phyloP scores from a whole-genome alignment of 2,113 vertebrate genomes.

The Maccullochella peelii region DNA sequence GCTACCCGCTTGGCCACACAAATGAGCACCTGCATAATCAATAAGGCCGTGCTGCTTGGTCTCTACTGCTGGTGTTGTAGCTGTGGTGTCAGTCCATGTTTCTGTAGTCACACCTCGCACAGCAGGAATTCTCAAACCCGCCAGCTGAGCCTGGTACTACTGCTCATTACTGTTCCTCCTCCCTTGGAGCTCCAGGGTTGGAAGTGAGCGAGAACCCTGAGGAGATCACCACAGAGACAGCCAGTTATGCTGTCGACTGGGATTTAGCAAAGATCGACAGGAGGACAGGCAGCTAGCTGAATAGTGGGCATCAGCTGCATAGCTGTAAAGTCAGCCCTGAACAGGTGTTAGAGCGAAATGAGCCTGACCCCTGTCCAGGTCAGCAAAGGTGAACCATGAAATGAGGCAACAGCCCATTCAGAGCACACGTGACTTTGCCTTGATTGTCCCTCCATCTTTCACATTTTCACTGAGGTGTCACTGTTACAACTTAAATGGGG shows the following conservation, averaged over 20 bases:
- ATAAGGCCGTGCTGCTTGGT: slow-evolving; percentile 61
- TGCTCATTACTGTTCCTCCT: slow-evolving; percentile 69
- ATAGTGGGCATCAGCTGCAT: slow-evolving; percentile 30
- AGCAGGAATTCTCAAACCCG: slow-evolving; percentile 51
- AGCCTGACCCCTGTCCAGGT: slow-evolving; percentile 41
- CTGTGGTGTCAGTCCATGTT: slow-evolving; percentile 54
- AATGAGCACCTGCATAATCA: slow-evolving; percentile 80
- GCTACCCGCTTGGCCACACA: slow-evolving; percentile 78
- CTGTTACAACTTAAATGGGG: slow-evolving; percentile 61
- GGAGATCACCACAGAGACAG: slow-evolving; percentile 40
- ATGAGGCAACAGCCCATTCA: slow-evolving; percentile 26
- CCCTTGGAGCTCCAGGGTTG: slow-evolving; percentile 43
- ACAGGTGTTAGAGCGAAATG: slow-evolving; percentile 68
- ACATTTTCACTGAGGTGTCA: slow-evolving; percentile 65
- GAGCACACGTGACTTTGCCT: slow-evolving; percentile 35
- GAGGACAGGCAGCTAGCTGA: slow-evolving; percentile 31
- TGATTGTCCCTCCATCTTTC: slow-evolving; percentile 51
- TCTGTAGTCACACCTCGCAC: slow-evolving; percentile 62
- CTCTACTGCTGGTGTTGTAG: slow-evolving; percentile 50
- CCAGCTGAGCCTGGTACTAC: slow-evolving; percentile 53
- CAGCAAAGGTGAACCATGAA: slow-evolving; percentile 57
- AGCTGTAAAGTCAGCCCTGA: slow-evolving; percentile 49
- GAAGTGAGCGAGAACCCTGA: slow-evolving; percentile 41
- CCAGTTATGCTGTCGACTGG: slow-evolving; percentile 26
- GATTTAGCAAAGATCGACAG: slow-evolving; percentile 39